phyloP scores from a whole-genome alignment of 2,797 vertebrate genomes.

The Octomys mimax region DNA sequence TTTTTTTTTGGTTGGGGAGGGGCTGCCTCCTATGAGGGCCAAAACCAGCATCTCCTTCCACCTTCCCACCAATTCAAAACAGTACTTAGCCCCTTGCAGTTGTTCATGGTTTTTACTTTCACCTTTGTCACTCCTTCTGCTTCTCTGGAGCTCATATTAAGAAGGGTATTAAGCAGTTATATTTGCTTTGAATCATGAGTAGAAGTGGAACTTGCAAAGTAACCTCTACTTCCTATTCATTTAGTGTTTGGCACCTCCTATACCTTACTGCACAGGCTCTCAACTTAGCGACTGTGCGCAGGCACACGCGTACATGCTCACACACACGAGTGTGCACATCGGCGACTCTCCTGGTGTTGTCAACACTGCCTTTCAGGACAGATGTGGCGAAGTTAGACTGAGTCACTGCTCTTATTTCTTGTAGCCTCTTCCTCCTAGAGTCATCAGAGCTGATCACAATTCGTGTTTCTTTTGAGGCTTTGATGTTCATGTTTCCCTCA shows the following conservation, averaged over 20 bases:
- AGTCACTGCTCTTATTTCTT: no score
- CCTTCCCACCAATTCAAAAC: not conserved
- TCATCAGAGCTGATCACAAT: not conserved
- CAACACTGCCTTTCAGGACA: not conserved
- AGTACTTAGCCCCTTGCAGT: rapidly evolving
- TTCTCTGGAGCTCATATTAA: not conserved
- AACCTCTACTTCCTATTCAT: not conserved
- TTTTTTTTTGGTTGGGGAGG: not conserved
- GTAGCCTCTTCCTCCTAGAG: not conserved
- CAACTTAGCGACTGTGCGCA: not conserved
- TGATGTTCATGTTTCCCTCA: not conserved
- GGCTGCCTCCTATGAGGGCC: not conserved
- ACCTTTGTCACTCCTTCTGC: not conserved
- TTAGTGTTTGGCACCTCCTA: not conserved
- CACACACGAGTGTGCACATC: not conserved
- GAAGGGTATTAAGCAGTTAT: not conserved
- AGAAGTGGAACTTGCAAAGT: not conserved
- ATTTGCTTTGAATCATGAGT: not conserved
- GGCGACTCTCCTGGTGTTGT: not conserved
- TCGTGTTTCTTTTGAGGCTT: not conserved
- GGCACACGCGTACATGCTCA: rapidly evolving
- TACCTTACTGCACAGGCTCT: not conserved
- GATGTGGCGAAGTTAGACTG: not conserved
- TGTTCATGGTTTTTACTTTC: not conserved
- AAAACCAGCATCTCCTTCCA: not conserved